phyloP scores from a whole-genome alignment of 2,888 invertebrate genomes.

The Candidula unifasciata region DNA sequence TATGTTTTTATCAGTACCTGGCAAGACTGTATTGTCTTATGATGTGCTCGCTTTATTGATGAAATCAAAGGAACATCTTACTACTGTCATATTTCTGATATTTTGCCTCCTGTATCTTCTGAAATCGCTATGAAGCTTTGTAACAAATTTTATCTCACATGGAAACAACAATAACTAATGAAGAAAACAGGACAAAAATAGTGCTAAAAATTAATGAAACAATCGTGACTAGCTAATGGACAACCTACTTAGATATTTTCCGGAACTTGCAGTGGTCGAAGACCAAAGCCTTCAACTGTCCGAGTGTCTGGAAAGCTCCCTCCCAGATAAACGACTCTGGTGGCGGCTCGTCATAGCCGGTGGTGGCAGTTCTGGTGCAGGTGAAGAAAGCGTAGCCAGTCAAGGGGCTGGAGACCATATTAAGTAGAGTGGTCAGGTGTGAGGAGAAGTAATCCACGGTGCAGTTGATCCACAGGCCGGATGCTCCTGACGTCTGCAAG shows the following conservation, averaged over 20 bases:
- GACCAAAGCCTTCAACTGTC: neutral
- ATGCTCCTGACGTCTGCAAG: neutral
- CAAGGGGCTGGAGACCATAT: conserved; percentile 12
- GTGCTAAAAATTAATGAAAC: too few species aligned
- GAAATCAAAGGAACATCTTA: too few species aligned
- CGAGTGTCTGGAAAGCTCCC: neutral
- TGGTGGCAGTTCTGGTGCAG: conserved; percentile 16
- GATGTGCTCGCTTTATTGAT: too few species aligned
- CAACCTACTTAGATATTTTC: conserved; percentile 21
- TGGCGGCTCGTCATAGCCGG: neutral
- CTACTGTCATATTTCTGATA: too few species aligned
- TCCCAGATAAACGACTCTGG: conserved; percentile 22
- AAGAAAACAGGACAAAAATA: neutral
- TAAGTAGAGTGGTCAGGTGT: neutral
- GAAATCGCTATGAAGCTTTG: too few species aligned
- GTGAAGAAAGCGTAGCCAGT: conserved; percentile 34
- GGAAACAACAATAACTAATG: neutral
- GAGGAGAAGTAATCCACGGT: conserved; percentile 38
- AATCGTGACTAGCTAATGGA: neutral
- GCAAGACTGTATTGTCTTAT: too few species aligned
- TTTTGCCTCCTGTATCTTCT: too few species aligned
- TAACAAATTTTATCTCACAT: too few species aligned
- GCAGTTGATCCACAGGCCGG: conserved; percentile 45
- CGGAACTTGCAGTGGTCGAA: conserved; percentile 21
- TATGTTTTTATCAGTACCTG: too few species aligned